Evolutionary conservation across 2,888 invertebrate species (phyloP).

Genomic region (Apodemia mormo): DNA sequence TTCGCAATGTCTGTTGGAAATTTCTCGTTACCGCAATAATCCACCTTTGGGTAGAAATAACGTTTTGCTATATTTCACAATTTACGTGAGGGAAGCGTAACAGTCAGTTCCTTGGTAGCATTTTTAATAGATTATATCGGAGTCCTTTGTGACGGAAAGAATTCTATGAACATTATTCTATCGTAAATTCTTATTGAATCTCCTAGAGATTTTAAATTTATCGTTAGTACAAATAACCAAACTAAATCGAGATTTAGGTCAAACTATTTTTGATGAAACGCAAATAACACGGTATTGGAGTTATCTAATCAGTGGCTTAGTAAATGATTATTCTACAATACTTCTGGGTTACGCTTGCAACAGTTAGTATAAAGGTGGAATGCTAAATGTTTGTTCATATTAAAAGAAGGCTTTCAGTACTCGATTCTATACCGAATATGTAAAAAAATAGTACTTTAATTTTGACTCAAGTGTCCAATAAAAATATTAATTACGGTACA

Average conservation of each 20-base stretch:
- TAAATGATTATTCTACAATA: too few species aligned
- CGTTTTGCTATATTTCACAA: slow-evolving; percentile 66
- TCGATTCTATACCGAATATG: too few species aligned
- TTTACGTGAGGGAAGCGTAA: slow-evolving; percentile 45
- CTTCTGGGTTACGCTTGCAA: too few species aligned
- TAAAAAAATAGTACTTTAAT: too few species aligned
- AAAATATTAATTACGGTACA: too few species aligned
- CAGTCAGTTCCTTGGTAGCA: slow-evolving; percentile 22
- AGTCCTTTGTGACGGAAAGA: slow-evolving; percentile 7
- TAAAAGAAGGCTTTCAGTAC: too few species aligned
- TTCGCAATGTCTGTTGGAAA: slow-evolving; percentile 73
- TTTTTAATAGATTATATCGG: slow-evolving; percentile 19
- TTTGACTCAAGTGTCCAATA: too few species aligned
- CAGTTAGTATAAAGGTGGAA: too few species aligned
- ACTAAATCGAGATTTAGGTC: not conserved
- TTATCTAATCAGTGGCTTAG: too few species aligned
- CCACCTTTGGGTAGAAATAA: slow-evolving; percentile 63
- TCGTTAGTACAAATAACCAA: not conserved
- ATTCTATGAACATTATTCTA: slow-evolving; percentile 11
- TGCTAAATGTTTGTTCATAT: too few species aligned
- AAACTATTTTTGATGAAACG: too few species aligned
- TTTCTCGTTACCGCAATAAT: slow-evolving; percentile 77
- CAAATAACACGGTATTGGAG: too few species aligned
- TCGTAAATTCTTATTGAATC: not conserved
- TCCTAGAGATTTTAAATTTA: not conserved